Evolutionary conservation across 2,113 vertebrate species (phyloP).

Genomic region (Fregata magnificens): DNA sequence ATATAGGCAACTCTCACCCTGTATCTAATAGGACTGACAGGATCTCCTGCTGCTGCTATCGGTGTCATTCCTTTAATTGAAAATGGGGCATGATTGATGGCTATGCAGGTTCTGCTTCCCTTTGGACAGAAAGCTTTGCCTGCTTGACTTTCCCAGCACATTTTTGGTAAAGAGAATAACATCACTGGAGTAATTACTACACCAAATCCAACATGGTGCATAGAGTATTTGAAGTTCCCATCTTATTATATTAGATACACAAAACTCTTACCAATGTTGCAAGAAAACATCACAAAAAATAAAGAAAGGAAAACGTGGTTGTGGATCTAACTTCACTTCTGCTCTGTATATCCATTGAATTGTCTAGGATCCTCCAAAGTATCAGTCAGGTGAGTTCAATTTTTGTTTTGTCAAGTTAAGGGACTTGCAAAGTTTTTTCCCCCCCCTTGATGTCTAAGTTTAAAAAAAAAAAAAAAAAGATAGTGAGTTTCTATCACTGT

Average conservation of each 20-base stretch:
- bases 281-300: neutral
- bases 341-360: neutral
- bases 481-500: neutral
- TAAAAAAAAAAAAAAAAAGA: neutral
- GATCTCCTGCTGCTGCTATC: conserved; percentile 25
- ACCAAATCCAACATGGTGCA: neutral
- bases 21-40: conserved; percentile 32
- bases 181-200: neutral
- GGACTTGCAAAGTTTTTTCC: conserved; percentile 24
- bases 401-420: neutral
- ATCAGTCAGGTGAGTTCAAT: neutral
- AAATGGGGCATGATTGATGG: conserved; percentile 66
- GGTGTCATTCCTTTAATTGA: conserved; percentile 58
- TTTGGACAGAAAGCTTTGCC: neutral
- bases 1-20: conserved; percentile 23
- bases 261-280: neutral
- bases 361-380: neutral
- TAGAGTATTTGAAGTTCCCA: neutral
- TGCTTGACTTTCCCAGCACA: conserved; percentile 18
- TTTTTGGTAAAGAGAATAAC: conserved; percentile 29
- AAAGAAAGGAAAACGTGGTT: neutral
- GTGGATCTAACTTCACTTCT: neutral
- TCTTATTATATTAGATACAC: neutral
- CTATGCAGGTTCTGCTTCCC: conserved; percentile 8
- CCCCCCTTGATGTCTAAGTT: neutral